Evolutionary conservation across 2,797 vertebrate species (phyloP).

Genomic region (Tamandua tetradactyla): DNA sequence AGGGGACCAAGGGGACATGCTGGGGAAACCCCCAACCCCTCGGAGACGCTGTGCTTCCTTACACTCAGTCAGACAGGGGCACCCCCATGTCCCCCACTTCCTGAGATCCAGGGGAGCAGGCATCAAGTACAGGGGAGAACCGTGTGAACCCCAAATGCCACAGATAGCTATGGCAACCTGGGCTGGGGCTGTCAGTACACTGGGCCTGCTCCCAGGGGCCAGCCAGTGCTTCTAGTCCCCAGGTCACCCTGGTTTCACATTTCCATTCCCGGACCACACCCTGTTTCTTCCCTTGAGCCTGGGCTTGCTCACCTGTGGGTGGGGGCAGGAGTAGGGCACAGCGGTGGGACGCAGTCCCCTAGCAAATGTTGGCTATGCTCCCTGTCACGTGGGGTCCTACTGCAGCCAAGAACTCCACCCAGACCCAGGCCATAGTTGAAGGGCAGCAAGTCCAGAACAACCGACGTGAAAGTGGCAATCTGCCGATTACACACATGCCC

Average conservation of each 20-base stretch:
- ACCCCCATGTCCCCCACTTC: too few relatives aligned
- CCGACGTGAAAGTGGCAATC: accelerated
- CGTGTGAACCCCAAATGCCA: not conserved
- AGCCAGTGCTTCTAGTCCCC: accelerated
- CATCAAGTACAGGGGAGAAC: too few relatives aligned
- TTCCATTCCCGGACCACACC: too few relatives aligned
- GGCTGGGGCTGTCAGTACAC: not conserved
- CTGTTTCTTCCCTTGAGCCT: not conserved
- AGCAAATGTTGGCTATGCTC: not conserved
- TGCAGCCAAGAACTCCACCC: not conserved
- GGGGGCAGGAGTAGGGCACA: accelerated
- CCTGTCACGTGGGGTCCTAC: accelerated
- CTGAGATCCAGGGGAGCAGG: not conserved
- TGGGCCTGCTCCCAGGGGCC: not conserved
- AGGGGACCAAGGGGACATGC: not conserved
- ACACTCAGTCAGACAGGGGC: not conserved
- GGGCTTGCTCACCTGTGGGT: too few relatives aligned
- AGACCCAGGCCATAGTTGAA: not conserved
- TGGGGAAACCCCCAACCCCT: not conserved
- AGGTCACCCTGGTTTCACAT: not conserved
- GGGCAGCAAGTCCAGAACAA: not conserved
- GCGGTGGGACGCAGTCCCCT: not conserved
- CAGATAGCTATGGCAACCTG: accelerated
- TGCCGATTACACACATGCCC: not conserved
- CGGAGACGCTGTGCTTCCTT: not conserved